These are phyloP conservation scores for Barypeithes pellucidus DNA, from an alignment of 2,888 invertebrate genomes.

Conservation along the genomic window DNA sequence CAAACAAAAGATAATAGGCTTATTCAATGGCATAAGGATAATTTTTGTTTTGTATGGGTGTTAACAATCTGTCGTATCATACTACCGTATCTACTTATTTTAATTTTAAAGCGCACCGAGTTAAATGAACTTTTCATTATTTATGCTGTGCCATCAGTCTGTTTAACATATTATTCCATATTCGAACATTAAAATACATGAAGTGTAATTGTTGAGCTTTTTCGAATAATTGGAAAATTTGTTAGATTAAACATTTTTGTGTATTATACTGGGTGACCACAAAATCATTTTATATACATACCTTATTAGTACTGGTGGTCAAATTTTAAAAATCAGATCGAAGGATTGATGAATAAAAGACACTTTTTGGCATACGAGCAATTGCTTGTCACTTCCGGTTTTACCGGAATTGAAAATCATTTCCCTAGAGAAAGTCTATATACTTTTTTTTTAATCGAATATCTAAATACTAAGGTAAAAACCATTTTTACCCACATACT, in stretches of 20 bases:
- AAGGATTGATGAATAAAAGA: too few species aligned
- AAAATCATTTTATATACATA: too few species aligned
- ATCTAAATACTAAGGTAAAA: too few species aligned
- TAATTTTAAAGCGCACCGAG: conserved; percentile 40
- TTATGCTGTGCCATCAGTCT: conserved; percentile 23
- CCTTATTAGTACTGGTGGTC: too few species aligned
- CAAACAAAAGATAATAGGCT: conserved; percentile 52
- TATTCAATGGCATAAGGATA: conserved; percentile 36
- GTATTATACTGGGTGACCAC: too few species aligned
- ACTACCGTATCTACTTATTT: conserved; percentile 45
- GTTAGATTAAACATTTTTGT: not conserved
- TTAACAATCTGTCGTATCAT: conserved; percentile 51
- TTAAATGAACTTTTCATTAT: conserved; percentile 42
- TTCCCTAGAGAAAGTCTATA: too few species aligned
- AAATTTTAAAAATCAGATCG: too few species aligned
- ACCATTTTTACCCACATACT: too few species aligned
- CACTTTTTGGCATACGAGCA: too few species aligned
- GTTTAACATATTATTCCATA: conserved; percentile 38
- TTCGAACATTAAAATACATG: conserved; percentile 29
- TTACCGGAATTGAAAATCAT: too few species aligned
- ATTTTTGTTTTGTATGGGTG: conserved; percentile 51
- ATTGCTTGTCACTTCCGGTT: too few species aligned
- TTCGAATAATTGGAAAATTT: conserved; percentile 7
- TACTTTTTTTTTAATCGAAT: too few species aligned
- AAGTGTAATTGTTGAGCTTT: conserved; percentile 30